Evolutionary conservation across 1,140 invertebrate genomes (phyloP).

Genomic region (Ganaspis sp.): DNA sequence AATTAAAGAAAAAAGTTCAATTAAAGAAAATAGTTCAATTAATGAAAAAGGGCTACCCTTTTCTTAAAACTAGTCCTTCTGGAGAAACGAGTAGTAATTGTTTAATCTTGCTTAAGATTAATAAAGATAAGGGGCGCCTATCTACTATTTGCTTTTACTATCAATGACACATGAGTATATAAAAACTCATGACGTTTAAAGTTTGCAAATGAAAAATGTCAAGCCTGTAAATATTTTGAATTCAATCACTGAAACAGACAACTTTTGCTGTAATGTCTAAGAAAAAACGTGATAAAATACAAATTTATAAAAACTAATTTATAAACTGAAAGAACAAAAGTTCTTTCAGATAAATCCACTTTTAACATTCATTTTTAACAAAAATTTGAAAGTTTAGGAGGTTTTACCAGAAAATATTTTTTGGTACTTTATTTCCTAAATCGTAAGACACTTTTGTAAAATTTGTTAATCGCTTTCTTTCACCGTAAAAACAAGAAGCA

Average conservation of each 20-base stretch:
- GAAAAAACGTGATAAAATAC: not conserved
- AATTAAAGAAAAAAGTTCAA: too few relatives aligned
- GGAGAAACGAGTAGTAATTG: not conserved
- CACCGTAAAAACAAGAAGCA: too few relatives aligned
- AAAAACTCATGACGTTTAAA: not conserved
- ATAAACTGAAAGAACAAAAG: too few relatives aligned
- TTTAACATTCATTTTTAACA: too few relatives aligned
- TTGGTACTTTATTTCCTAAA: too few relatives aligned
- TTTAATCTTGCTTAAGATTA: not conserved
- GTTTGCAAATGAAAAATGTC: not conserved
- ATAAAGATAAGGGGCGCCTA: not conserved
- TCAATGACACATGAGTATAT: not conserved
- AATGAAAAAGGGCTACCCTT: not conserved
- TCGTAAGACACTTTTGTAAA: too few relatives aligned
- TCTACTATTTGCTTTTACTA: not conserved
- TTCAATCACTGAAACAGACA: not conserved
- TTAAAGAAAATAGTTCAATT: not conserved
- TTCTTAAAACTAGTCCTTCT: not conserved
- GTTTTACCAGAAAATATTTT: too few relatives aligned
- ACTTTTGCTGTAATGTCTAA: not conserved
- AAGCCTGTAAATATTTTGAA: constrained; percentile 6
- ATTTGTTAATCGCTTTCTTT: too few relatives aligned
- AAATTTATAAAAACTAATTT: too few relatives aligned
- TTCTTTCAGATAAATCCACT: too few relatives aligned
- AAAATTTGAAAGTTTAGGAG: too few relatives aligned